A percentile compares a stretch with the other conserved stretches of the same genome.
These are phyloP conservation scores for Sisor rabdophorus DNA, from an alignment of 2,113 vertebrate species.

Conservation along the genomic window DNA sequence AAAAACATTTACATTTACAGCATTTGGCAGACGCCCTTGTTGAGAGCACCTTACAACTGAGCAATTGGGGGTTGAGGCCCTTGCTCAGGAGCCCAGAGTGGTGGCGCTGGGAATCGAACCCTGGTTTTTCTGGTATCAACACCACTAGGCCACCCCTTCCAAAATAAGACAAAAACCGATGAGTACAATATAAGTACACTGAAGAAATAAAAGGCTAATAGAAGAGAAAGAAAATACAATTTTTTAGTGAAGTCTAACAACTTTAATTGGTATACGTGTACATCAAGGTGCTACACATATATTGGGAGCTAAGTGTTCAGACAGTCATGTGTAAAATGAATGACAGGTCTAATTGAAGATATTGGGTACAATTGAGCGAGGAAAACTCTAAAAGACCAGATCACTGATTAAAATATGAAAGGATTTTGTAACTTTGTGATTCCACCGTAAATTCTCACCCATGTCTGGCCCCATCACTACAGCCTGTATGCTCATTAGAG, in stretches of 20 bases:
- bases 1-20: too few relatives aligned
- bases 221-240: neutral
- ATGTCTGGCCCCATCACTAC: neutral
- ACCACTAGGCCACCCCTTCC: too few relatives aligned
- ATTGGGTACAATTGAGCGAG: too few relatives aligned
- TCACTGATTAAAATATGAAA: neutral
- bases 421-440: neutral
- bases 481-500: neutral
- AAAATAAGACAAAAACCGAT: too few relatives aligned
- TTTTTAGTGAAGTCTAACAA: neutral
- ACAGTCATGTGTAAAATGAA: neutral
- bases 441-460: neutral
- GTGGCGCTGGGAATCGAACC: too few relatives aligned
- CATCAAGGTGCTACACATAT: neutral
- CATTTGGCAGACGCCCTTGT: too few relatives aligned
- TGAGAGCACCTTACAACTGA: too few relatives aligned
- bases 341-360: neutral
- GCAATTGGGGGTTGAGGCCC: too few relatives aligned
- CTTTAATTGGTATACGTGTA: neutral
- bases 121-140: too few relatives aligned
- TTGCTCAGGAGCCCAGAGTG: too few relatives aligned
- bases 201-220: neutral
- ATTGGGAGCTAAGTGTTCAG: neutral
- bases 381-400: neutral
- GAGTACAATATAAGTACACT: conserved; percentile 10